A percentile compares a stretch with the other conserved stretches of the same genome.
Evolutionary conservation across 2,888 invertebrate genomes (phyloP).

Genomic region (Heliconius sara): DNA sequence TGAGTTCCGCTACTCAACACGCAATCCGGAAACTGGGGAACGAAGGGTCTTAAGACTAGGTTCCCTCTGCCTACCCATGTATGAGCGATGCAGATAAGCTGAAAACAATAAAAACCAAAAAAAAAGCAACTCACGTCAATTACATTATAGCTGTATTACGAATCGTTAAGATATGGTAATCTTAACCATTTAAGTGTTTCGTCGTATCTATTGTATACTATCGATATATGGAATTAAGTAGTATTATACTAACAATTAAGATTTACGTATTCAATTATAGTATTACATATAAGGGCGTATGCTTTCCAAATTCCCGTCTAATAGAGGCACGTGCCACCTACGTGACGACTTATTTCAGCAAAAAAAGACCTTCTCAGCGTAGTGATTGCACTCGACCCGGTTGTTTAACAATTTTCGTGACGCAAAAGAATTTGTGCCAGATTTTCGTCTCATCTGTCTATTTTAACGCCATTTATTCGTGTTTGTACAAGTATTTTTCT

Average conservation of each 20-base stretch:
- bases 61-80: too few relatives aligned
- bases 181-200: not conserved
- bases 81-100: too few relatives aligned
- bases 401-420: constrained; percentile 63
- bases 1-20: too few relatives aligned
- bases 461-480: constrained; percentile 33
- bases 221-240: constrained; percentile 5
- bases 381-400: constrained; percentile 69
- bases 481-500: constrained; percentile 29
- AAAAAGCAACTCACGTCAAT: not conserved
- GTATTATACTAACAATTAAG: not conserved
- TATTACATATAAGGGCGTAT: constrained; percentile 10
- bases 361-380: constrained; percentile 41
- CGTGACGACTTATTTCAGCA: constrained; percentile 57
- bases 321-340: constrained; percentile 25
- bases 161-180: constrained; percentile 18
- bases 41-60: too few relatives aligned
- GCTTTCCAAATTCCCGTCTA: constrained; percentile 28
- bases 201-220: not conserved
- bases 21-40: too few relatives aligned
- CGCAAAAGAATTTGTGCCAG: constrained; percentile 73
- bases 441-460: constrained; percentile 61
- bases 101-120: not conserved
- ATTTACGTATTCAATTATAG: constrained; percentile 4
- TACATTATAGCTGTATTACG: not conserved